Evolutionary conservation across 2,888 invertebrate species (phyloP).

Genomic region (Ditula angustiorana): DNA sequence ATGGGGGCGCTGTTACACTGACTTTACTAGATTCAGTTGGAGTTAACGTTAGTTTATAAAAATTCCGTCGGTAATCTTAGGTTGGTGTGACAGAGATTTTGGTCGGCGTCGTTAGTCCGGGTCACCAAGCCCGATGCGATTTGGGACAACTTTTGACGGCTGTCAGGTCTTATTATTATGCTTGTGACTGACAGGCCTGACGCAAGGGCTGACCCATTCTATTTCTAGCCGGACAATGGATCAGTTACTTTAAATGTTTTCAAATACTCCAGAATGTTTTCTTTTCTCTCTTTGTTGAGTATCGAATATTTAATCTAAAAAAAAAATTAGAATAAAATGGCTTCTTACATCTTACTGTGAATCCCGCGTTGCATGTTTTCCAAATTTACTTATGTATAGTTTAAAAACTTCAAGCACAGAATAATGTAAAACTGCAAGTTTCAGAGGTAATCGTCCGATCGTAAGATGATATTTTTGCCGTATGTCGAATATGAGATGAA

Average conservation of each 20-base stretch:
- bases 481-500: too few species aligned
- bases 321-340: slow-evolving; percentile 24
- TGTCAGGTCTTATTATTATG: slow-evolving; percentile 76
- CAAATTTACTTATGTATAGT: too few species aligned
- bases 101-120: slow-evolving; percentile 81
- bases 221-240: slow-evolving; percentile 30
- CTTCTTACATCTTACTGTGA: too few species aligned
- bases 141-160: slow-evolving; percentile 82
- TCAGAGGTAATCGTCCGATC: too few species aligned
- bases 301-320: not conserved
- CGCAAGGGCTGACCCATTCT: slow-evolving; percentile 40
- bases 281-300: slow-evolving; percentile 13
- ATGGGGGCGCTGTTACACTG: not conserved
- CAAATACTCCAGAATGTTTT: slow-evolving; percentile 33
- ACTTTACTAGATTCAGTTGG: not conserved
- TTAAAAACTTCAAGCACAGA: too few species aligned
- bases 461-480: too few species aligned
- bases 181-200: slow-evolving; percentile 73
- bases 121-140: slow-evolving; percentile 83
- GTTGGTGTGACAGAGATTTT: slow-evolving; percentile 65
- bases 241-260: slow-evolving; percentile 37
- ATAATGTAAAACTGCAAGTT: too few species aligned
- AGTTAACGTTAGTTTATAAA: not conserved
- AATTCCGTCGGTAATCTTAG: not conserved
- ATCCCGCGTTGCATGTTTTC: too few species aligned